Evolutionary conservation across 2,888 invertebrate species (phyloP).

Genomic region (Eupithecia inturbata): DNA sequence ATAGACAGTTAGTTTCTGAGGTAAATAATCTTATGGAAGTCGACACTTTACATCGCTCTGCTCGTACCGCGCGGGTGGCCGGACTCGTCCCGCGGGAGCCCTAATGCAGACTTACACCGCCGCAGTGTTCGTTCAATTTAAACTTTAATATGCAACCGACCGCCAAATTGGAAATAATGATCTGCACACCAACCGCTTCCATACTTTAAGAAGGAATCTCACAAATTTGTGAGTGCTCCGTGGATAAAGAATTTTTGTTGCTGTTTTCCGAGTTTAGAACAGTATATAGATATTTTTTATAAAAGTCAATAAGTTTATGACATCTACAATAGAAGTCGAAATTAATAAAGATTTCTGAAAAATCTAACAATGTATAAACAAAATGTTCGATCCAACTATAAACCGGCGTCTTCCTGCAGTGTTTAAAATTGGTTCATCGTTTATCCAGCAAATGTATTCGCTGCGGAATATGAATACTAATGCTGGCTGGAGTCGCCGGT

Average conservation of each 20-base stretch:
- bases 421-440: constrained; percentile 37
- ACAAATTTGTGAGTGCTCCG: background rate
- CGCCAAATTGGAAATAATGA: constrained; percentile 80
- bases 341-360: background rate
- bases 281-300: background rate
- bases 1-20: too few relatives aligned
- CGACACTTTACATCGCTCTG: background rate
- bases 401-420: constrained; percentile 10
- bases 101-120: constrained; percentile 81
- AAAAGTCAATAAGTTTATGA: background rate
- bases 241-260: background rate
- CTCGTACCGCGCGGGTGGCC: constrained; percentile 36
- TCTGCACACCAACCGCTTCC: constrained; percentile 51
- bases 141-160: constrained; percentile 80
- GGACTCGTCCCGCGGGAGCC: constrained; percentile 61
- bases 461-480: constrained; percentile 37
- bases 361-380: background rate
- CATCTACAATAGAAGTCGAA: background rate
- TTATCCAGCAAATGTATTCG: constrained; percentile 34
- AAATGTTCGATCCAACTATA: background rate
- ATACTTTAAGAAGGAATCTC: constrained; percentile 13
- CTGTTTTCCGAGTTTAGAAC: background rate
- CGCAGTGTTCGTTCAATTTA: constrained; percentile 79
- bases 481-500: constrained; percentile 21
- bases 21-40: background rate